Conservation (phyloP, 2,888 invertebrate genomes). For the Pseudococcus jackbeardsleyi region DNA sequence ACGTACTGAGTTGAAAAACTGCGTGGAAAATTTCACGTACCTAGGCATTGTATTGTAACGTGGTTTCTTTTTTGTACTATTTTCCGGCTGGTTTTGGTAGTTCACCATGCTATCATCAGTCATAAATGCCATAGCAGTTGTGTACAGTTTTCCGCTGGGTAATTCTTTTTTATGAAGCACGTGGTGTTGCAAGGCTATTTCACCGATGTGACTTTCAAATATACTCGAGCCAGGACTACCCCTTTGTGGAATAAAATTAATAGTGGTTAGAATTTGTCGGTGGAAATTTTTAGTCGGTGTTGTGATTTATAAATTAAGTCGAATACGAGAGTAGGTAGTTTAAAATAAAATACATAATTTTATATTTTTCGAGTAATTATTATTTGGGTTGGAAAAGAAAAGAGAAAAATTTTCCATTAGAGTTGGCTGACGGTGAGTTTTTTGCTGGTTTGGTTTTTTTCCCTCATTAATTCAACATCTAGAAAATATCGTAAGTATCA, state of each 20-base stretch:
- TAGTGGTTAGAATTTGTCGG: neutral
- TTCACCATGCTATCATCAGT: constrained; percentile 68
- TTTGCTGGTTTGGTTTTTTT: too few relatives aligned
- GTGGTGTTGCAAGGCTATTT: constrained; percentile 69
- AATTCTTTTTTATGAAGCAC: constrained; percentile 69
- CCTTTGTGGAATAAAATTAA: constrained; percentile 28
- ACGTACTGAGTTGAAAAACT: neutral
- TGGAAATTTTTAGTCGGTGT: neutral
- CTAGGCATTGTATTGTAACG: constrained; percentile 63
- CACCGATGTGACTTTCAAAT: constrained; percentile 66
- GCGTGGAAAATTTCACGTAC: constrained; percentile 5
- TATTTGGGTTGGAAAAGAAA: too few relatives aligned
- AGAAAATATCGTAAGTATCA: too few relatives aligned
- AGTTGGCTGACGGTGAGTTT: too few relatives aligned
- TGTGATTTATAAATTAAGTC: neutral
- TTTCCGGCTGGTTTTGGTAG: constrained; percentile 54
- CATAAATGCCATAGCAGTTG: constrained; percentile 69
- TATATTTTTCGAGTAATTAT: too few relatives aligned
- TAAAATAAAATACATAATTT: neutral
- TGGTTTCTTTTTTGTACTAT: constrained; percentile 54
- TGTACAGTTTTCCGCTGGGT: constrained; percentile 69
- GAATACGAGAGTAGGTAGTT: neutral
- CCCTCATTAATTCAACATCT: too few relatives aligned
- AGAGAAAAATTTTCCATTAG: too few relatives aligned
- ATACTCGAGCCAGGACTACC: constrained; percentile 60